phyloP scores from a whole-genome alignment of 2,797 vertebrate species.

The Chaunax sp. region DNA sequence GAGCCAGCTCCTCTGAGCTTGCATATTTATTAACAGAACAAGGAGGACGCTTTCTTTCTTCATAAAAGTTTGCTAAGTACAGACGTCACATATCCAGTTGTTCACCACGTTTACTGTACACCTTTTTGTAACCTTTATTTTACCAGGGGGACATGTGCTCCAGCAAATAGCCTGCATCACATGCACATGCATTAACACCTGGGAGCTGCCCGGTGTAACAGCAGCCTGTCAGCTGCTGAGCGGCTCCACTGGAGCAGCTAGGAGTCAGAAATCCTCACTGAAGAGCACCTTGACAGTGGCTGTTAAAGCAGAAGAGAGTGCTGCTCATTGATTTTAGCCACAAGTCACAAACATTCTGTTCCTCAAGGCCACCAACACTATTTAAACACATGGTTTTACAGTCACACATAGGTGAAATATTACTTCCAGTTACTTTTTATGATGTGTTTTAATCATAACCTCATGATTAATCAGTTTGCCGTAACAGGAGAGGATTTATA shows the following conservation, averaged over 20 bases:
- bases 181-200: conserved; percentile 34
- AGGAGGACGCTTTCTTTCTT: conserved; percentile 28
- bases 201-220: conserved; percentile 39
- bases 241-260: conserved; percentile 58
- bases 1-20: conserved; percentile 52
- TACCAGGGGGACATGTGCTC: conserved; percentile 34
- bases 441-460: conserved; percentile 31
- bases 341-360: conserved; percentile 19
- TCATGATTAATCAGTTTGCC: conserved; percentile 22
- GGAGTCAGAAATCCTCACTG: conserved; percentile 54
- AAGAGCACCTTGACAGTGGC: conserved; percentile 61
- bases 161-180: conserved; percentile 29
- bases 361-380: conserved; percentile 26
- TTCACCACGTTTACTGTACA: conserved; percentile 1
- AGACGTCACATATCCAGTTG: conserved; percentile 25
- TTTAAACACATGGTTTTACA: conserved; percentile 6
- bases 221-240: conserved; percentile 39
- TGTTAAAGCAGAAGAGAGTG: conserved; percentile 46
- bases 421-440: conserved; percentile 38
- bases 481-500: background rate
- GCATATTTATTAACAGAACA: conserved; percentile 61
- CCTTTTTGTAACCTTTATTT: conserved; percentile 44
- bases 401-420: conserved; percentile 32
- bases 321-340: conserved; percentile 53
- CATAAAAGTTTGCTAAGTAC: conserved; percentile 31